Conservation (phyloP, 92 coral and sea anemone species). For the Ricordea florida region DNA sequence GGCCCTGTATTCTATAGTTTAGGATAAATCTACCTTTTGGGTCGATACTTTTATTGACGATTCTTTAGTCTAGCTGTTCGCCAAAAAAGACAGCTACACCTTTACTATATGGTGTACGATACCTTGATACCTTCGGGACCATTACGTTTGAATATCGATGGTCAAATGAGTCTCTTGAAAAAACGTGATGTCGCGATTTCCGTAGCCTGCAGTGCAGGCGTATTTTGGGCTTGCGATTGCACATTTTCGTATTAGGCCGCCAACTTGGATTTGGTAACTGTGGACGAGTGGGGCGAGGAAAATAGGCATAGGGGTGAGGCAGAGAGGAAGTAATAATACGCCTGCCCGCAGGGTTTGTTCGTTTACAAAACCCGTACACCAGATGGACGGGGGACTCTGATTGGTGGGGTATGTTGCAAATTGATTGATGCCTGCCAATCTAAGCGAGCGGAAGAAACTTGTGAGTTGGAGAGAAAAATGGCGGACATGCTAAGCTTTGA, state of each 20-base stretch:
- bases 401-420: neutral
- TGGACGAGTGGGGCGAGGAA: constrained; percentile 15
- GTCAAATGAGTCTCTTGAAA: no score
- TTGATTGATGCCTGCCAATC: constrained; percentile 1
- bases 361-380: neutral
- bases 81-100: no score
- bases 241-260: constrained; percentile 3
- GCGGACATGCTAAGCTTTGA: neutral
- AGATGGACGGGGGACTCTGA: neutral
- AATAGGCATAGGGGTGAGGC: neutral
- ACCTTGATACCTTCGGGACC: no score
- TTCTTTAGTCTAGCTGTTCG: no score
- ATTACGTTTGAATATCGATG: no score
- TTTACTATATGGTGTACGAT: no score
- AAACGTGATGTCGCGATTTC: no score
- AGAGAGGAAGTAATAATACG: neutral
- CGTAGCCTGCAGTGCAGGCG: no score
- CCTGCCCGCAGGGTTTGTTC: constrained; percentile 6
- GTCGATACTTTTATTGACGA: no score
- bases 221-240: no score
- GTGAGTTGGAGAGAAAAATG: neutral
- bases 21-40: no score
- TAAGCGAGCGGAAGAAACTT: neutral
- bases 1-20: no score
- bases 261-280: constrained; percentile 7